Evolutionary conservation across 2,113 vertebrate species (phyloP).

Genomic region (Meriones unguiculatus): DNA sequence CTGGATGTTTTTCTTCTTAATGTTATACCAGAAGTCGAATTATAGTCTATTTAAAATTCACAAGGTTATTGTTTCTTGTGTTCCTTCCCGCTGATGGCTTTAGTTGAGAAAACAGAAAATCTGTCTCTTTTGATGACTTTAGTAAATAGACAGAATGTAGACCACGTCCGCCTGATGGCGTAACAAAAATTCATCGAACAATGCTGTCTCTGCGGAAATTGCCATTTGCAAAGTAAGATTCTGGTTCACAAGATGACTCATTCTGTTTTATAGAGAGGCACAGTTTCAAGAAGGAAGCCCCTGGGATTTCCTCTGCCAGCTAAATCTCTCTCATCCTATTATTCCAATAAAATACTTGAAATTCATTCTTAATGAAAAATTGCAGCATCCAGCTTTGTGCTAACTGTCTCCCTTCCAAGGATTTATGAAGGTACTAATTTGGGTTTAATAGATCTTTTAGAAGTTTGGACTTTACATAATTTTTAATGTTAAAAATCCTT

Average conservation of each 20-base stretch:
- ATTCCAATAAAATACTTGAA: conserved; percentile 57
- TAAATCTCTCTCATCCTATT: not conserved
- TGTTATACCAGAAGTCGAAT: not conserved
- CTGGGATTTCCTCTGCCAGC: not conserved
- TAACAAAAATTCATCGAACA: conserved; percentile 49
- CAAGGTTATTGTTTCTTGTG: not conserved
- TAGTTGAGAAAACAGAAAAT: conserved; percentile 74
- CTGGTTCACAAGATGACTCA: not conserved
- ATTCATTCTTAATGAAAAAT: conserved; percentile 34
- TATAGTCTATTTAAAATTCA: conserved; percentile 59
- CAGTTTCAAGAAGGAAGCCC: not conserved
- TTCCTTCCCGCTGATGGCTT: conserved; percentile 48
- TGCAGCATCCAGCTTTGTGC: not conserved
- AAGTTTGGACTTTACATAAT: not conserved
- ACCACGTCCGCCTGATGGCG: conserved; percentile 61
- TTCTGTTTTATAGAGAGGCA: not conserved
- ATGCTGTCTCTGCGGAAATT: not conserved
- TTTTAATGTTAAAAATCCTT: conserved; percentile 37
- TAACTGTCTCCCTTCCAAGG: not conserved
- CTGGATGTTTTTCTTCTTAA: not conserved
- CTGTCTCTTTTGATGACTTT: conserved; percentile 72
- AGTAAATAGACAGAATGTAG: conserved; percentile 61
- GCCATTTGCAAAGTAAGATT: conserved; percentile 25
- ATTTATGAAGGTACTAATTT: conserved; percentile 42
- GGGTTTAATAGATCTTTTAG: conserved; percentile 23